These are phyloP conservation scores for Bufotes viridis DNA, from an alignment of 2,797 vertebrate species.

Conservation along the genomic window DNA sequence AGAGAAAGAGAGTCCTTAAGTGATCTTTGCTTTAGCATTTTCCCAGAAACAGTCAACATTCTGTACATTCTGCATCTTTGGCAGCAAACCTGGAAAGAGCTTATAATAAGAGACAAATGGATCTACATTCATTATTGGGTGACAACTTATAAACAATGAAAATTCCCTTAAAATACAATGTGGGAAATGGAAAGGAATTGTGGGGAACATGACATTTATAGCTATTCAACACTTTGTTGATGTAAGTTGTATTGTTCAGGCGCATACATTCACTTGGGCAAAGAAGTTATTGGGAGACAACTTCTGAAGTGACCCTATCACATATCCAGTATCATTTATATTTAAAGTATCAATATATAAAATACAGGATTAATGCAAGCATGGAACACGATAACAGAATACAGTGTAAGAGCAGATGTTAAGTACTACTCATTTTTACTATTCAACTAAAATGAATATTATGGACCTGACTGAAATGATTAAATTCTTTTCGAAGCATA, in stretches of 20 bases:
- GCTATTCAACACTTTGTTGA: not conserved
- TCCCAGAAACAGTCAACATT: conserved; percentile 59
- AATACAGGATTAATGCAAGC: not conserved
- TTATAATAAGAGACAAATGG: conserved; percentile 60
- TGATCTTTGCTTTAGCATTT: conserved; percentile 60
- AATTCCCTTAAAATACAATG: conserved; percentile 14
- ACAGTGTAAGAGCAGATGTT: not conserved
- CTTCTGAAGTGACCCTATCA: not conserved
- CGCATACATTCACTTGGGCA: not conserved
- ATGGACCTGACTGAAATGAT: conserved; percentile 1
- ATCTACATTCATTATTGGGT: conserved; percentile 54
- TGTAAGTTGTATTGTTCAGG: not conserved
- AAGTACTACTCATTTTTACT: not conserved
- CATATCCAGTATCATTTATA: not conserved
- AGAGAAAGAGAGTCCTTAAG: conserved; percentile 61
- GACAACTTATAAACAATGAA: conserved; percentile 57
- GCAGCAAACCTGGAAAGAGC: conserved; percentile 39
- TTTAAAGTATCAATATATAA: not conserved
- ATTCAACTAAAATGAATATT: not conserved
- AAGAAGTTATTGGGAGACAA: not conserved
- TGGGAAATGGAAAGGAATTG: conserved; percentile 24
- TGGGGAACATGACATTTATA: not conserved
- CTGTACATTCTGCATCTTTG: conserved; percentile 63
- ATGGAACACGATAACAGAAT: not conserved
- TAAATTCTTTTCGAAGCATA: conserved; percentile 4